A percentile compares a stretch with the other conserved stretches of the same genome.
Evolutionary conservation across 1,140 invertebrate genomes (phyloP).

Genomic region (Hyposmocoma kahamanoa): DNA sequence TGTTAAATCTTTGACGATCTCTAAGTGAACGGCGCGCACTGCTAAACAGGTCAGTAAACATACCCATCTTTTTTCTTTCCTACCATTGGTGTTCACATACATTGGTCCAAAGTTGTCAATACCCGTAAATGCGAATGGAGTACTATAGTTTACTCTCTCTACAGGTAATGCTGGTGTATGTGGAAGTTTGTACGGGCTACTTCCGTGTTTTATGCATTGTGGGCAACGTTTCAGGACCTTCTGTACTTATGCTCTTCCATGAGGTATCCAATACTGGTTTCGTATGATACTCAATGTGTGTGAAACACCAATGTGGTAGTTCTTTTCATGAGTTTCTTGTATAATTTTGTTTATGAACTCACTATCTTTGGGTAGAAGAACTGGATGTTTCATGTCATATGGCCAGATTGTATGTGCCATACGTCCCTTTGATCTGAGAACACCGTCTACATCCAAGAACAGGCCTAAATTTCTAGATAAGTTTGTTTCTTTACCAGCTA

Average conservation of each 20-base stretch:
- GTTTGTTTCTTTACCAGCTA: not conserved
- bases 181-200: conserved; percentile 9
- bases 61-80: conserved; percentile 33
- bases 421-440: conserved; percentile 5
- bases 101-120: conserved; percentile 9
- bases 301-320: conserved; percentile 9
- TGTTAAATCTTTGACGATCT: conserved; percentile 28
- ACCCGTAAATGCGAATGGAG: conserved; percentile 7
- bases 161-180: not conserved
- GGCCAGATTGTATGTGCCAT: conserved; percentile 1
- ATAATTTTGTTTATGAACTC: conserved; percentile 9
- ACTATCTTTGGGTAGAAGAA: conserved; percentile 5
- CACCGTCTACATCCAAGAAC: not conserved
- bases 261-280: conserved; percentile 8
- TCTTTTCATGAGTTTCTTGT: conserved; percentile 3
- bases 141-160: conserved; percentile 5
- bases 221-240: conserved; percentile 3
- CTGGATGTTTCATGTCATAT: conserved; percentile 6
- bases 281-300: conserved; percentile 8
- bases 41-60: conserved; percentile 30
- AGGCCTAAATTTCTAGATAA: conserved; percentile 3
- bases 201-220: conserved; percentile 9
- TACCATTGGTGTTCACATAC: not conserved
- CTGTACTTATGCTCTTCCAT: conserved; percentile 5
- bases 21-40: conserved; percentile 35